Percentiles rank a stretch among this genome's conserved stretches.
Conservation (phyloP, 2,797 vertebrate species). For the Micropoecilia bifurca region DNA sequence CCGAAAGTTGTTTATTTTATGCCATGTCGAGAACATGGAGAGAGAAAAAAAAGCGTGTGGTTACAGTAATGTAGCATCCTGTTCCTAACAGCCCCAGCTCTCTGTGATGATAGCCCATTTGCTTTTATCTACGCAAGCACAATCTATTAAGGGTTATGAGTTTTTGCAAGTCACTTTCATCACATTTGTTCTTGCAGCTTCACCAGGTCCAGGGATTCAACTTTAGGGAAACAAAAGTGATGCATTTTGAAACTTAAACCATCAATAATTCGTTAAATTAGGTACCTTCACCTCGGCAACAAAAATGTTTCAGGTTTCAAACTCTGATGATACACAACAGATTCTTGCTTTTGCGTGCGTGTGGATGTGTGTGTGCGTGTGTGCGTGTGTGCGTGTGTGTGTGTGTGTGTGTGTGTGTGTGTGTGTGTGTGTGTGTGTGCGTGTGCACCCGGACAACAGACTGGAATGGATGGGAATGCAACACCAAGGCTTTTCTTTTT, state of each 20-base stretch:
- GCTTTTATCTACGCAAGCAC: not conserved
- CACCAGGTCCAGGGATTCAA: not conserved
- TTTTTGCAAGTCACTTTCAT: not conserved
- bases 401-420: not conserved
- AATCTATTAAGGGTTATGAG: not conserved
- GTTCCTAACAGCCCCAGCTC: not conserved
- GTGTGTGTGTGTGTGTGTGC: not conserved
- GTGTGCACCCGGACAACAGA: not conserved
- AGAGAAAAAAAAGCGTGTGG: not conserved
- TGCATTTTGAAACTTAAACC: not conserved
- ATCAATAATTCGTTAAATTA: not conserved
- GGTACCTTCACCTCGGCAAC: not conserved
- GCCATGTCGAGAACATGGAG: not conserved
- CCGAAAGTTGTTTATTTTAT: not conserved
- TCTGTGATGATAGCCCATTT: not conserved
- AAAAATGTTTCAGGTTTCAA: not conserved
- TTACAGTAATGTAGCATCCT: not conserved
- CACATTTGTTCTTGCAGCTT: not conserved
- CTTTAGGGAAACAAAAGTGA: not conserved
- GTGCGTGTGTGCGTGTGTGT: not conserved
- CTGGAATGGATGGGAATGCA: not conserved
- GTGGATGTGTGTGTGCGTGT: not conserved
- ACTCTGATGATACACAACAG: not conserved
- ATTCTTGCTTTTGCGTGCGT: not conserved
- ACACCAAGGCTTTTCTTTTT: not conserved